Percentiles rank a stretch among this genome's conserved stretches.
phyloP scores from a whole-genome alignment of 2,113 vertebrate species.

The Lamprotornis superbus region DNA sequence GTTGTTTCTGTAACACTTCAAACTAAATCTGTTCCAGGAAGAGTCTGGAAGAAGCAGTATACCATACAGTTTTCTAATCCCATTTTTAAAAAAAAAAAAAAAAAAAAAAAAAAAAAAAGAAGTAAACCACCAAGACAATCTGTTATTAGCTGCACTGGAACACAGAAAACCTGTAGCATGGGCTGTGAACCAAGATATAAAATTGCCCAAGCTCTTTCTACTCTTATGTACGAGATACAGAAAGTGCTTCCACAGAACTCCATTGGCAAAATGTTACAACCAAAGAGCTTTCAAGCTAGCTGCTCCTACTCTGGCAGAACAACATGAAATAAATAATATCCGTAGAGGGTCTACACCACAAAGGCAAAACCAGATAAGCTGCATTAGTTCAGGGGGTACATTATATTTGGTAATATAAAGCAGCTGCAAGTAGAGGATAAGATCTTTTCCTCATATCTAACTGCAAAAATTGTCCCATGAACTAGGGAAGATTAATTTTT shows the following conservation, averaged over 20 bases:
- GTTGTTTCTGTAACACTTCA: slow-evolving; percentile 29
- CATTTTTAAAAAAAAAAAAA: too few species aligned
- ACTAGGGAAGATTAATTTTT: background rate
- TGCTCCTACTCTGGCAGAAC: background rate
- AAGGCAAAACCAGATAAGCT: background rate
- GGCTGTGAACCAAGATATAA: background rate
- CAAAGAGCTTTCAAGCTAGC: background rate
- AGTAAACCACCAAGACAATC: background rate
- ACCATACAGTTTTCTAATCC: background rate
- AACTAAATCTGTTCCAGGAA: slow-evolving; percentile 4
- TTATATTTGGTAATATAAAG: background rate
- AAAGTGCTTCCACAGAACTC: background rate
- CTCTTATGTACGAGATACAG: background rate
- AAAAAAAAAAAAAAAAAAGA: background rate
- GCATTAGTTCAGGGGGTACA: background rate
- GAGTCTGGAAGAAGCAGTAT: background rate
- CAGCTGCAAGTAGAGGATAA: background rate
- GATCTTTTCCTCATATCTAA: background rate
- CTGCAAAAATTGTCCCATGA: background rate
- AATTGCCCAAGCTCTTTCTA: background rate
- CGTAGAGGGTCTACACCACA: background rate
- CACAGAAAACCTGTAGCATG: background rate
- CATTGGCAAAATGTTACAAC: background rate
- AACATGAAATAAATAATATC: background rate
- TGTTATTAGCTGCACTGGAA: background rate